Base-by-base conservation (phyloP, 2,797 vertebrate species). In the Aphelocoma californica region DNA sequence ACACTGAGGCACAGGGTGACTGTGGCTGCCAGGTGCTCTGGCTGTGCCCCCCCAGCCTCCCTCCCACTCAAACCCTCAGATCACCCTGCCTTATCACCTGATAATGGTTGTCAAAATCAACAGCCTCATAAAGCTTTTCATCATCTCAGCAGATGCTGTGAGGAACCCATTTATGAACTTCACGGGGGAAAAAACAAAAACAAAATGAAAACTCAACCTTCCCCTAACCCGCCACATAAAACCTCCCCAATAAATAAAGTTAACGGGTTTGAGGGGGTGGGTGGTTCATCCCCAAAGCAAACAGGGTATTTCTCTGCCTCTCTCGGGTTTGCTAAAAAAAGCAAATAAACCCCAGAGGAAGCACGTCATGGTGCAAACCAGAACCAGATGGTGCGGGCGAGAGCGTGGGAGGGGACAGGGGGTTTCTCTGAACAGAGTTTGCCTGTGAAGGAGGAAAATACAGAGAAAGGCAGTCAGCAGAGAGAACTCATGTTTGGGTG, bases 261-360 rank as follows among this genome's bases (percentile, higher is more conserved):
- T 47, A 66, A 16, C 19, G 51, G 9, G 92, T 4, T 67, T 4
- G 44, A 38, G n/a, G 20, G 36, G 51, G 73, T 14, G 70, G 57
- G 62, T n/a, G 48, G 38, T 69, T 80, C 64, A 40, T 54, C 94
- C 95, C 96, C 90, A 90, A 24, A 91, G 90, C 84, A 69, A 80
- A 74, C 90, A 69, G 91, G 84, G 95, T 10, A 74, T 92, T 95
- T 93, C 94, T 86, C 80, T 96, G 61, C 69, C 45, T 54, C 88
- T 82, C 93, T 87, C 60, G 18, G 71, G 75, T 70, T 83, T 65
- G 92, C 93, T 92, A 69, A 82, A 92, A 95, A 93, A 84, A 92
- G 93, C 92, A 94, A 94, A 85, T 56, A 73, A 86, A 93, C 40
- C 85, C 64, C 95, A 86, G 94, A 95, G 96, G 97, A 97, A 97